Evolutionary conservation across 2,113 vertebrate species (phyloP).

Genomic region (Lasiurus borealis): DNA sequence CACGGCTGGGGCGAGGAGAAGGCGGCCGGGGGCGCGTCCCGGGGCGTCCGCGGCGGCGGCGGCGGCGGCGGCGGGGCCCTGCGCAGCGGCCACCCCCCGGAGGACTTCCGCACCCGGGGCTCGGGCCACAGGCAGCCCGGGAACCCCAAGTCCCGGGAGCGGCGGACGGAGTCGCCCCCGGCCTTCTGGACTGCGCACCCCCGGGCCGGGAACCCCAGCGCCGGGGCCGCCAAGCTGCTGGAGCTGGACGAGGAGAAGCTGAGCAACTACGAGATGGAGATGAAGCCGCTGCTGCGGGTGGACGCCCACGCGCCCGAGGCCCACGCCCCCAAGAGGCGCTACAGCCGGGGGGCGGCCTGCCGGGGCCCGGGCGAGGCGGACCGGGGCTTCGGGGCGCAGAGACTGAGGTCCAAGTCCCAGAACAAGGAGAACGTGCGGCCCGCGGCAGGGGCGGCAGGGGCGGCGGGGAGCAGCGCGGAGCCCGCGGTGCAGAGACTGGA

Average conservation of each 20-base stretch:
- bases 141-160: constrained; percentile 95
- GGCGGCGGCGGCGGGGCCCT: no score
- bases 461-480: no score
- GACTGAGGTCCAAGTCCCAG: constrained; percentile 91
- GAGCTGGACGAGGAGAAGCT: constrained; percentile 94
- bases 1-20: constrained; percentile 94
- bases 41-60: constrained; percentile 84
- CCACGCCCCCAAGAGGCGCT: constrained; percentile 88
- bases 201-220: constrained; percentile 92
- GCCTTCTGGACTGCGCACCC: constrained; percentile 94
- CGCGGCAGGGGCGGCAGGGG: no score
- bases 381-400: constrained; percentile 91
- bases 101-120: constrained; percentile 92
- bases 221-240: constrained; percentile 91
- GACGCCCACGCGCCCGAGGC: constrained; percentile 88
- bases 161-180: constrained; percentile 91
- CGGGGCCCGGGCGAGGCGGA: constrained; percentile 87
- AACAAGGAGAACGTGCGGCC: constrained; percentile 91
- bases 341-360: constrained; percentile 84
- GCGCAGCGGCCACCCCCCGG: constrained; percentile 89
- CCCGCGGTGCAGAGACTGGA: constrained; percentile 98
- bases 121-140: constrained; percentile 91
- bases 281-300: constrained; percentile 93
- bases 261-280: constrained; percentile 96
- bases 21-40: constrained; percentile 68